Base-by-base conservation (phyloP, 2,797 vertebrate species). In the Pelochelys cantorii region DNA sequence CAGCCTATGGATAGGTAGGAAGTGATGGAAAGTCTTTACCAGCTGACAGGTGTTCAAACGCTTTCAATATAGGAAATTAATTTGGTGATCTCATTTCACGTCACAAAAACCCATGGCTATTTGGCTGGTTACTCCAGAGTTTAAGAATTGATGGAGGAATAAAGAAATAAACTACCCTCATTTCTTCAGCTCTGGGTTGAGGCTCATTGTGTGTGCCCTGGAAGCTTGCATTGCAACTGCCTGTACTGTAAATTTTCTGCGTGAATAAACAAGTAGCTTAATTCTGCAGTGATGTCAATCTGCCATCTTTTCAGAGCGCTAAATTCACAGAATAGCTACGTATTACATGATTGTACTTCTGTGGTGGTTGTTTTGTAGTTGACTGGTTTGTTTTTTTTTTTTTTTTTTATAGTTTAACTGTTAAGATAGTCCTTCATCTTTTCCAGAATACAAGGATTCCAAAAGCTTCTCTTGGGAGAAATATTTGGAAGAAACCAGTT, bases 401-500 rank as follows among this genome's bases (percentile, higher is more conserved):
- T 2, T 1, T 0, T 4, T 88, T 87, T 93, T 60, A 79, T 79
- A 68, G 22, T 71, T 77, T 60, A 71, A 42, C 20, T n/a, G n/a
- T 88, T 37, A 57, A 48, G 20, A 59, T 54, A 57, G 56, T 93
- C 91, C 31, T 92, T 89, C 86, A 79, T 85, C 11, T 92, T 54
- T 80, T 89, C 25, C 94, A 97, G 97, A 95, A 48, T 93, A 97
- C 90, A 92, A 83, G 54, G 98, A 99, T 74, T 98, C 98, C 56
- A 98, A 98, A 97, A 98, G 95, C 91, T 99, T 99, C 97, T 99
- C 98, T 6, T 99, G 99, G 99, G 98, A 98, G 93, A 98, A 98
- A 79, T 99, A 99, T 95, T 96, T 99, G 96, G 98, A 99, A 91
- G 99, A 99, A 97, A 99, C 98, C 1, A 98, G 98, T 83, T 97